Evolutionary conservation across 1,140 invertebrate genomes (phyloP).

Genomic region (Pseudoatta argentina): DNA sequence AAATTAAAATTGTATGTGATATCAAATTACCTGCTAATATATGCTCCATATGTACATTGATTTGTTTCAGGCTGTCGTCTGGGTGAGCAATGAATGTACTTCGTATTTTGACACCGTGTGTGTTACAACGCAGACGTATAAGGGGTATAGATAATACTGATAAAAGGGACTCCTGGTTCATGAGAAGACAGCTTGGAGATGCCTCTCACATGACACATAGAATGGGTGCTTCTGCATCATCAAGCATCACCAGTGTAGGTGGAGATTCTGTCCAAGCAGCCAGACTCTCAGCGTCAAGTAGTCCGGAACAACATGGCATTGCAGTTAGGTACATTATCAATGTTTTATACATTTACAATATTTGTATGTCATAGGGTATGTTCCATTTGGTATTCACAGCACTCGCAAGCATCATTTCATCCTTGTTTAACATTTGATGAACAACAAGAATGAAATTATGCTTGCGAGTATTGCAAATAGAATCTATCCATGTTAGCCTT

Average conservation of each 20-base stretch:
- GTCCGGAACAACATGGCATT: constrained; percentile 83
- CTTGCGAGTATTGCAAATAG: no score
- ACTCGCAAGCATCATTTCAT: no score
- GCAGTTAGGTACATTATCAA: constrained; percentile 81
- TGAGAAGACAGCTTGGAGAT: constrained; percentile 85
- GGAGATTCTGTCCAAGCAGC: constrained; percentile 85
- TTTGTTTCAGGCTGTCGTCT: constrained; percentile 86
- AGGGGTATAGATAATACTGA: constrained; percentile 82
- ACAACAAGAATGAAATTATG: no score
- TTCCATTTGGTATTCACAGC: no score
- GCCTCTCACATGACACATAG: constrained; percentile 86
- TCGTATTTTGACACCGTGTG: constrained; percentile 88
- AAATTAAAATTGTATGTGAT: background rate
- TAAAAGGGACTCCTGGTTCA: constrained; percentile 86
- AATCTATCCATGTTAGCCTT: background rate
- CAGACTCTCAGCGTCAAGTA: constrained; percentile 84
- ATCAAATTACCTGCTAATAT: background rate
- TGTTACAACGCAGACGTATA: constrained; percentile 87
- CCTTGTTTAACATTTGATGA: no score
- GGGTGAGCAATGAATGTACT: constrained; percentile 88
- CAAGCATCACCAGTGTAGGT: constrained; percentile 84
- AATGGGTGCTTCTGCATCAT: constrained; percentile 86
- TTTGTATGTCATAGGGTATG: background rate
- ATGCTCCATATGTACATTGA: background rate
- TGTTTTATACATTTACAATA: constrained; percentile 6